A percentile compares a stretch with the other conserved stretches of the same genome.
These are phyloP conservation scores for Tyria jacobaeae DNA, from an alignment of 2,888 invertebrate species.

Conservation along the genomic window DNA sequence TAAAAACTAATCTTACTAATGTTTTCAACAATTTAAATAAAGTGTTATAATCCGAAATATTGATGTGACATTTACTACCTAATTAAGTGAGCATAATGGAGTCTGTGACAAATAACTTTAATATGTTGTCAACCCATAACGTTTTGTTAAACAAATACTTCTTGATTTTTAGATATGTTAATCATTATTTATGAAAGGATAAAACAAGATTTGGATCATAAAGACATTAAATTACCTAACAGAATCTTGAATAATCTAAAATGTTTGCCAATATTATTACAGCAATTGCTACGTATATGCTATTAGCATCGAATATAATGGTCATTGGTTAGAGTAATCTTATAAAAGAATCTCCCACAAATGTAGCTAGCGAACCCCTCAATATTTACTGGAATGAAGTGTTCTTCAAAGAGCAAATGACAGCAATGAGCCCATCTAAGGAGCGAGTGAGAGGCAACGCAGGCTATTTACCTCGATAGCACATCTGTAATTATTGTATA, in stretches of 20 bases:
- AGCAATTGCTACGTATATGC: constrained; percentile 65
- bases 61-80: constrained; percentile 52
- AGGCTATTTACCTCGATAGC: constrained; percentile 80
- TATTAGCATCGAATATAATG: constrained; percentile 68
- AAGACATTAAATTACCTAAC: constrained; percentile 61
- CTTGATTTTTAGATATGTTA: constrained; percentile 52
- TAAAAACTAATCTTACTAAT: constrained; percentile 27
- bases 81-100: constrained; percentile 52
- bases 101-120: constrained; percentile 46
- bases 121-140: constrained; percentile 39
- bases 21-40: constrained; percentile 24
- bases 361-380: constrained; percentile 52
- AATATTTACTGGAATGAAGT: constrained; percentile 73
- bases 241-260: constrained; percentile 43
- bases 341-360: constrained; percentile 64
- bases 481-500: constrained; percentile 82
- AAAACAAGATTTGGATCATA: constrained; percentile 54
- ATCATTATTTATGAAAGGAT: constrained; percentile 52
- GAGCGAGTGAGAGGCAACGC: constrained; percentile 62
- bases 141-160: constrained; percentile 57
- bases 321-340: constrained; percentile 66
- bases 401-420: constrained; percentile 74
- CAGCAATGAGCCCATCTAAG: constrained; percentile 67
- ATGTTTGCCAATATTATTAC: constrained; percentile 53
- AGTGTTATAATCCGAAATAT: constrained; percentile 27